Conservation (phyloP, 2,797 vertebrate genomes). For the Myiotriccus ornatus region DNA sequence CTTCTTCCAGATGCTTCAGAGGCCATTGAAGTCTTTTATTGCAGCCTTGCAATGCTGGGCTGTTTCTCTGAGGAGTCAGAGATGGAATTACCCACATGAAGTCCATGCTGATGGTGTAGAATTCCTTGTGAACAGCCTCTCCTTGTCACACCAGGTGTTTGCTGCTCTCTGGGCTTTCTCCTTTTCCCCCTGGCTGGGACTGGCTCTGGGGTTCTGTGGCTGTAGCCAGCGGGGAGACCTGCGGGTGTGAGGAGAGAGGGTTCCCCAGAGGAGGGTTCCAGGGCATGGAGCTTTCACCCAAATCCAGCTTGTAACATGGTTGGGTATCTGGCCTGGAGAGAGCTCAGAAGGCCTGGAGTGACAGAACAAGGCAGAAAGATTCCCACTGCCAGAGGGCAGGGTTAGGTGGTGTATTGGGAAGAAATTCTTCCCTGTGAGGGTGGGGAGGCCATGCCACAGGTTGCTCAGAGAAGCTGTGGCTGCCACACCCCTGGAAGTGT, state of each 20-base stretch:
- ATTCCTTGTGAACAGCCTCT: not conserved
- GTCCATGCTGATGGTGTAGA: fast-evolving
- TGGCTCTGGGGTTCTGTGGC: not conserved
- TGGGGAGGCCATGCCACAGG: not conserved
- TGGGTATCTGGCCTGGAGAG: not conserved
- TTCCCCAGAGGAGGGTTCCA: not conserved
- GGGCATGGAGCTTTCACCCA: not conserved
- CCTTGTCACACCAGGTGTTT: not conserved
- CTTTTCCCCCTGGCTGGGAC: fast-evolving
- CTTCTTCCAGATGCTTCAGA: not conserved
- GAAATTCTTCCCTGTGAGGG: not conserved
- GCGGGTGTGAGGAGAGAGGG: fast-evolving
- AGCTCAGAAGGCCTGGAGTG: not conserved
- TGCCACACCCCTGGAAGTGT: not conserved
- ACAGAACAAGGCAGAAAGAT: not conserved
- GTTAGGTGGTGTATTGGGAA: not conserved
- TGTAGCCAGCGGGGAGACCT: not conserved
- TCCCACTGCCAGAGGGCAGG: not conserved
- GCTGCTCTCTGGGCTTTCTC: not conserved
- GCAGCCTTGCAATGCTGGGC: not conserved
- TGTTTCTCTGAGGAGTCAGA: not conserved
- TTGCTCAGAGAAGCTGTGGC: fast-evolving
- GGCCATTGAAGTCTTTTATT: not conserved
- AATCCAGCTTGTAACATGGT: not conserved
- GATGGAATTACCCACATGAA: fast-evolving